Conservation (phyloP, 2,888 invertebrate genomes). For the Epinotia nisella region DNA sequence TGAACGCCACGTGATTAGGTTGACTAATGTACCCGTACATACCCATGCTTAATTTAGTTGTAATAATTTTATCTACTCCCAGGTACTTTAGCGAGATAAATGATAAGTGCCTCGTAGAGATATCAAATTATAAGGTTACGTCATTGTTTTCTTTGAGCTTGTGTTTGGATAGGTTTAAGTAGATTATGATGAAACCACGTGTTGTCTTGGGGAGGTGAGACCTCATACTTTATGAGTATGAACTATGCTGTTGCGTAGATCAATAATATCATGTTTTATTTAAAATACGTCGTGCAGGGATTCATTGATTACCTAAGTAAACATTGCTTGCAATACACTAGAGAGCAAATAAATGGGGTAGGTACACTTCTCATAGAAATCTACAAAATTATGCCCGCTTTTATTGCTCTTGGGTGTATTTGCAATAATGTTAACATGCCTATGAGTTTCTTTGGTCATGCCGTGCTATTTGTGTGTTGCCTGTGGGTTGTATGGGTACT, state of each 20-base stretch:
- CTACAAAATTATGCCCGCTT: too few relatives aligned
- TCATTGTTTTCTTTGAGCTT: conserved; percentile 48
- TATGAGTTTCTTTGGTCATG: too few relatives aligned
- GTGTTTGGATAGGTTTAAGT: conserved; percentile 34
- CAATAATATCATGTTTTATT: too few relatives aligned
- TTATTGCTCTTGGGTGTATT: too few relatives aligned
- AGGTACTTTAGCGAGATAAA: conserved; percentile 35
- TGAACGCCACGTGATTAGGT: conserved; percentile 17
- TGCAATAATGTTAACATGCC: too few relatives aligned
- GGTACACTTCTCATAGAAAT: too few relatives aligned
- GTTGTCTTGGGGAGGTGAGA: neutral
- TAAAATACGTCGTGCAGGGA: too few relatives aligned
- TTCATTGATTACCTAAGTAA: too few relatives aligned
- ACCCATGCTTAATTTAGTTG: conserved; percentile 25
- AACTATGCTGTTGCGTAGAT: neutral
- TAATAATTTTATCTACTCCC: conserved; percentile 31
- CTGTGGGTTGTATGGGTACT: too few relatives aligned
- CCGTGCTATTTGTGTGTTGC: too few relatives aligned
- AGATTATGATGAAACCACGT: conserved; percentile 27
- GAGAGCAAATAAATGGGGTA: too few relatives aligned
- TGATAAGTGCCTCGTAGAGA: conserved; percentile 42
- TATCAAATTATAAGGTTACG: conserved; percentile 51
- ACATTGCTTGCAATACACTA: too few relatives aligned
- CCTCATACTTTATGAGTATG: neutral
- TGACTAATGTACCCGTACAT: conserved; percentile 16